These are phyloP conservation scores for Pachyuromys duprasi DNA, from an alignment of 2,797 vertebrate genomes.

Conservation along the genomic window DNA sequence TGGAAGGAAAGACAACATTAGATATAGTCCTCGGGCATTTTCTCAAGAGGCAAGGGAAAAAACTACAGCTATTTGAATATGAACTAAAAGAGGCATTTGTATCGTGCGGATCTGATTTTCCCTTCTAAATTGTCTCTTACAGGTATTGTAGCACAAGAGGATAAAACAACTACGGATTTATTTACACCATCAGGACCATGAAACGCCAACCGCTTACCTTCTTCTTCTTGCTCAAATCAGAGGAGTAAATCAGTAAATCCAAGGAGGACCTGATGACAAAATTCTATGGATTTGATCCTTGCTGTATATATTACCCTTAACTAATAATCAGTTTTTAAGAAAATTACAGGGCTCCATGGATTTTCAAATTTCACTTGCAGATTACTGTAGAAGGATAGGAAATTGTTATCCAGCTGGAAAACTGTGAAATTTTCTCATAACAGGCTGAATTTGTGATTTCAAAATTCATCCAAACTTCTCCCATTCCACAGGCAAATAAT, in stretches of 20 bases:
- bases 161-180: background rate
- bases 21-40: background rate
- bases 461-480: too few species aligned
- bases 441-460: too few species aligned
- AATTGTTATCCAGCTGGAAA: too few species aligned
- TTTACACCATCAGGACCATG: background rate
- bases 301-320: background rate
- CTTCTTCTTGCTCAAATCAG: background rate
- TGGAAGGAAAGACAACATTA: background rate
- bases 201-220: background rate
- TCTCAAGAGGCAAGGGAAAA: background rate
- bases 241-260: background rate
- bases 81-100: too few species aligned
- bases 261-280: background rate
- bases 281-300: background rate
- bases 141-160: background rate
- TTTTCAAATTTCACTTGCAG: too few species aligned
- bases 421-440: too few species aligned
- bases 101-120: too few species aligned
- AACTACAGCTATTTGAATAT: too few species aligned
- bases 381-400: too few species aligned
- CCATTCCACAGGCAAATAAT: too few species aligned
- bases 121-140: background rate
- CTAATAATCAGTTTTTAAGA: background rate
- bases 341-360: too few species aligned